These are phyloP conservation scores for Hypercompe scribonia DNA, from an alignment of 2,888 invertebrate genomes.

Conservation along the genomic window DNA sequence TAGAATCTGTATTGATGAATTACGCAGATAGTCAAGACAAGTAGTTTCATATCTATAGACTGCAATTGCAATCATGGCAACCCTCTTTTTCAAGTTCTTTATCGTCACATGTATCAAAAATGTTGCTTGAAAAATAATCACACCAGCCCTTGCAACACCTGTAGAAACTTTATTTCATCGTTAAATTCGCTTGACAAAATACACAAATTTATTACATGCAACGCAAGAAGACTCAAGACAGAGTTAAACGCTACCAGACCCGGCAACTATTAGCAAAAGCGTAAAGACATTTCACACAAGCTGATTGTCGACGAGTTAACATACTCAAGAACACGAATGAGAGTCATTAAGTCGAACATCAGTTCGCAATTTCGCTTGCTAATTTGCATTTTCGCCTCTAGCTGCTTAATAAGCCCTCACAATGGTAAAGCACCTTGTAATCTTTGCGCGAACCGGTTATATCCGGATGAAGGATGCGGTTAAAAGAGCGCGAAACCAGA, in stretches of 20 bases:
- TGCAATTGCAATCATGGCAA: too few species aligned
- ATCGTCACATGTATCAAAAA: too few species aligned
- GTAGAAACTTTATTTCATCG: background rate
- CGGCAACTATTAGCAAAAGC: constrained; percentile 46
- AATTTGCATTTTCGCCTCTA: constrained; percentile 67
- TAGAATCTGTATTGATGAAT: too few species aligned
- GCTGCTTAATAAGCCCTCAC: constrained; percentile 64
- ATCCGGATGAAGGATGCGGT: constrained; percentile 50
- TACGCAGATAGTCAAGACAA: too few species aligned
- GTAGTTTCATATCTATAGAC: too few species aligned
- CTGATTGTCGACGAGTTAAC: constrained; percentile 53
- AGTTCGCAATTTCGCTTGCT: constrained; percentile 61
- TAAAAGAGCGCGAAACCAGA: constrained; percentile 49
- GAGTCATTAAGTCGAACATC: constrained; percentile 60
- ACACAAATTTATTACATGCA: background rate
- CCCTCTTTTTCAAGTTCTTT: too few species aligned
- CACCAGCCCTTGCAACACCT: background rate
- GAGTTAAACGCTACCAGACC: constrained; percentile 39
- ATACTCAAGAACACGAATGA: constrained; percentile 53
- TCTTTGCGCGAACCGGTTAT: constrained; percentile 54
- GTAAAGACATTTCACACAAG: constrained; percentile 47
- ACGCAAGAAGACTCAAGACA: constrained; percentile 20
- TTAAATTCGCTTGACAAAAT: background rate
- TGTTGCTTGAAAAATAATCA: too few species aligned
- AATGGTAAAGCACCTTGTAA: constrained; percentile 62